These are phyloP conservation scores for Brachirus orientalis DNA, from an alignment of 2,113 vertebrate genomes.

Conservation along the genomic window DNA sequence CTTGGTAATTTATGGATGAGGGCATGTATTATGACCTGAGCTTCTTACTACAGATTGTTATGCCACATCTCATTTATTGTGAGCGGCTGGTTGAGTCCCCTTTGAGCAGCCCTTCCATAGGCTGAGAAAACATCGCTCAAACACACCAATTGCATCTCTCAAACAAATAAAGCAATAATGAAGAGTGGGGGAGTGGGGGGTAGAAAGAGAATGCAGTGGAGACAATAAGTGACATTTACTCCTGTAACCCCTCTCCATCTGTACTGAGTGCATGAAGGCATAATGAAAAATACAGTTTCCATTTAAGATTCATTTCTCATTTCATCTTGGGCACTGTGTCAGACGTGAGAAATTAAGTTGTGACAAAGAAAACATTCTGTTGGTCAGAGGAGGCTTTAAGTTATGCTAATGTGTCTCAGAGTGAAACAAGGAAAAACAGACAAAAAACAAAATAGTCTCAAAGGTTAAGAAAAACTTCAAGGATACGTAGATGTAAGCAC, in stretches of 20 bases:
- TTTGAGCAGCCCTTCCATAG: constrained; percentile 27
- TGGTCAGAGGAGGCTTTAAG: constrained; percentile 35
- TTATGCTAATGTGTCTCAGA: constrained; percentile 22
- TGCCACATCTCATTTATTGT: constrained; percentile 74
- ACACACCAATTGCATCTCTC: constrained; percentile 51
- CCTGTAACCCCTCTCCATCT: constrained; percentile 51
- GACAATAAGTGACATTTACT: constrained; percentile 73
- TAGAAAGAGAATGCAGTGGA: constrained; percentile 30
- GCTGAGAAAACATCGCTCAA: constrained; percentile 27
- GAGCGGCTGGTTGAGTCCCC: constrained; percentile 46
- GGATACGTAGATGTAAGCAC: background rate
- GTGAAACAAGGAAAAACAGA: background rate
- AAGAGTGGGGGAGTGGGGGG: constrained; percentile 38
- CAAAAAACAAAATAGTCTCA: background rate
- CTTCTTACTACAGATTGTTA: constrained; percentile 68
- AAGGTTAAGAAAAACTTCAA: background rate
- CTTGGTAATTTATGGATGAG: constrained; percentile 74
- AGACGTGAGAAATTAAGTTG: constrained; percentile 43
- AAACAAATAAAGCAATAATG: constrained; percentile 66
- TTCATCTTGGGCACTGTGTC: constrained; percentile 27
- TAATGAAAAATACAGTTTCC: constrained; percentile 73
- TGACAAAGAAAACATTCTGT: constrained; percentile 11
- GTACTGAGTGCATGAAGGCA: constrained; percentile 16
- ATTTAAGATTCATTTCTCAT: constrained; percentile 66
- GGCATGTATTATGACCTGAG: constrained; percentile 65